These are phyloP conservation scores for Drosophila testacea DNA, from an alignment of 2,888 invertebrate genomes.

Conservation along the genomic window DNA sequence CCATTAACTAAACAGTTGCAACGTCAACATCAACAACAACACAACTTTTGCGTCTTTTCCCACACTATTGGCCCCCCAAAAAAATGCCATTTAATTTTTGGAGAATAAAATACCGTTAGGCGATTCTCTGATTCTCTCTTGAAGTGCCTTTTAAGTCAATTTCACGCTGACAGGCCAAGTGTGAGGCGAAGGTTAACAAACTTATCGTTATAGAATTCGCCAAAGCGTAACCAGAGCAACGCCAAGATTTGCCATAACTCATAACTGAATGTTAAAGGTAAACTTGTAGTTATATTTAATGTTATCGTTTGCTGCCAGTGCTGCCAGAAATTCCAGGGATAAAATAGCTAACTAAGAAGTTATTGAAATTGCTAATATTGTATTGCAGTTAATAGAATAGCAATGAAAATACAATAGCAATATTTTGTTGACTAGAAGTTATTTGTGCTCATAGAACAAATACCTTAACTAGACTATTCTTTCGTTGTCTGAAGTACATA, in stretches of 20 bases:
- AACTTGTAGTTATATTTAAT: slow-evolving; percentile 37
- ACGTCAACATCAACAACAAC: not conserved
- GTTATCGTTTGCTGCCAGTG: slow-evolving; percentile 26
- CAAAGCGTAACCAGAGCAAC: slow-evolving; percentile 73
- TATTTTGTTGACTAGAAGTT: no score
- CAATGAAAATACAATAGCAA: no score
- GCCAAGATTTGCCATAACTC: slow-evolving; percentile 57
- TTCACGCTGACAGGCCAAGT: slow-evolving; percentile 57
- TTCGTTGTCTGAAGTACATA: no score
- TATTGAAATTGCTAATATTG: no score
- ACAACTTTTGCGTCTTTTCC: slow-evolving; percentile 27
- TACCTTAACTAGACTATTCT: no score
- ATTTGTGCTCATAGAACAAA: no score
- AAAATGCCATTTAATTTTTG: slow-evolving; percentile 47
- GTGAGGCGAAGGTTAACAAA: slow-evolving; percentile 68
- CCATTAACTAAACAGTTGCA: slow-evolving; percentile 65
- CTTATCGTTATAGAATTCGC: slow-evolving; percentile 62
- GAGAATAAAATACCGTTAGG: slow-evolving; percentile 42
- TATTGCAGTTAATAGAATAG: no score
- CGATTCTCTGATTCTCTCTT: slow-evolving; percentile 22
- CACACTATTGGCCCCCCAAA: slow-evolving; percentile 34
- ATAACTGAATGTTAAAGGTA: slow-evolving; percentile 18
- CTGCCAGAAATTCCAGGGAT: not conserved
- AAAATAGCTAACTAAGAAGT: not conserved
- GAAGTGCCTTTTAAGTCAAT: slow-evolving; percentile 37